Evolutionary conservation across 2,797 vertebrate species (phyloP), one percentile per base, ranked within the genome.

Genomic region (Chromobotia macracanthus): DNA sequence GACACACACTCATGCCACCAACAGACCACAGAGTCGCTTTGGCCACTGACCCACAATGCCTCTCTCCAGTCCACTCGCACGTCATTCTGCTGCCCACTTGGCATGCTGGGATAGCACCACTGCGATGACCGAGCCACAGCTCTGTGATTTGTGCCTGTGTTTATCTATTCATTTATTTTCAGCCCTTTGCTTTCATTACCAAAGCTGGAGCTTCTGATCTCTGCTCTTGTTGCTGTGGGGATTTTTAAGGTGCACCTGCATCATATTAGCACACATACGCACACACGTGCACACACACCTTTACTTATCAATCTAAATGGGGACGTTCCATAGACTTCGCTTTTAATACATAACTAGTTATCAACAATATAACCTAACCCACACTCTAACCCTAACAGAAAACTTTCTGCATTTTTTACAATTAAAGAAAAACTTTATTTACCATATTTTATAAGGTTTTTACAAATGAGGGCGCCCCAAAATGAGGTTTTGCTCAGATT

Each of bases 1-100:
- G 67, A 78, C 48, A 51, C n/a, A 61, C 66, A 70, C 58, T 15
- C 71, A 48, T 18, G 61, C 44, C 66, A 61, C 44, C 41, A 70
- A 50, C 50, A 56, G 65, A 77, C 65, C 41, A 58, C 5, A 60
- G 56, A 5, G 15, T 51, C 8, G 35, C 58, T 78, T 75, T 75
- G 71, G 73, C 44, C 11, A n/a, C 77, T 84, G 82, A 84, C 78
- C 80, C 82, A 81, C 67, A 81, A 79, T 75, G 67, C 70, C 82
- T 71, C 78, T 64, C 72, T 79, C 75, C 76, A 83, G 63, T 66
- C 61, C 56, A 51, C 74, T 72, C 70, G 21, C 28, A 72, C 50
- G 53, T 76, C 80, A 61, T 79, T 67, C 77, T 65, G 82, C 75
- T 55, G 65, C 64, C 70, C 65, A 35, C 50, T 61, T 50, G 68